These are phyloP conservation scores for Chymomyza procnemis DNA, from an alignment of 2,888 invertebrate species.

Conservation along the genomic window DNA sequence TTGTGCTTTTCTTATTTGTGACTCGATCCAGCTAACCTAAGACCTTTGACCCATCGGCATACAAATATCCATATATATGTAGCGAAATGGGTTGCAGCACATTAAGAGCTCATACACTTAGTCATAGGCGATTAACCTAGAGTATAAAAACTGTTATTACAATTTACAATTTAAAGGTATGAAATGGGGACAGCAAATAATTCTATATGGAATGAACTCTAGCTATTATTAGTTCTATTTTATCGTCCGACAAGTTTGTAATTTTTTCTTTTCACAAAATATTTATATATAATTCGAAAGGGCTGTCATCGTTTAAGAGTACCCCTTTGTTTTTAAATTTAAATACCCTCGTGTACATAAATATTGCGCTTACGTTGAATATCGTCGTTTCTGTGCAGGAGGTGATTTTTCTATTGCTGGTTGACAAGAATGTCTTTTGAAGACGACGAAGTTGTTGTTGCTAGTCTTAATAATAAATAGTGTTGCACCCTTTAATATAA, in stretches of 20 bases:
- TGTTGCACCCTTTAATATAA: not conserved
- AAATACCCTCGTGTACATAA: not conserved
- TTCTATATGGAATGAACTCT: not conserved
- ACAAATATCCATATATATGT: not conserved
- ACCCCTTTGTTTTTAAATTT: constrained; percentile 3
- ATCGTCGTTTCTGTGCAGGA: constrained; percentile 49
- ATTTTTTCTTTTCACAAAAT: constrained; percentile 23
- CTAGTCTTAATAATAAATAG: not conserved
- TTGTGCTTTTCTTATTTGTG: not conserved
- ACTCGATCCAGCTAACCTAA: not conserved
- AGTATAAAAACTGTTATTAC: not conserved
- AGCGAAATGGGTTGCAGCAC: not conserved
- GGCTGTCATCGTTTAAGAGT: constrained; percentile 17
- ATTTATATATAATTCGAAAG: constrained; percentile 46
- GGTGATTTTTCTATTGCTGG: constrained; percentile 46
- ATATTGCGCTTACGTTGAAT: constrained; percentile 20
- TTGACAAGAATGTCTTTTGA: constrained; percentile 14
- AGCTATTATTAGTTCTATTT: constrained; percentile 26
- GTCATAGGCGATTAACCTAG: not conserved
- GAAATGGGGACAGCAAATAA: not conserved
- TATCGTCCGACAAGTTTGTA: constrained; percentile 42
- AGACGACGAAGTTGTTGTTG: not conserved
- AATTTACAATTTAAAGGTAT: not conserved
- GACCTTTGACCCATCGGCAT: not conserved
- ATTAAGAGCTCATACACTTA: not conserved